A percentile compares a stretch with the other conserved stretches of the same genome.
These are phyloP conservation scores for Zapus hudsonius DNA, from an alignment of 2,113 vertebrate species.

Conservation along the genomic window DNA sequence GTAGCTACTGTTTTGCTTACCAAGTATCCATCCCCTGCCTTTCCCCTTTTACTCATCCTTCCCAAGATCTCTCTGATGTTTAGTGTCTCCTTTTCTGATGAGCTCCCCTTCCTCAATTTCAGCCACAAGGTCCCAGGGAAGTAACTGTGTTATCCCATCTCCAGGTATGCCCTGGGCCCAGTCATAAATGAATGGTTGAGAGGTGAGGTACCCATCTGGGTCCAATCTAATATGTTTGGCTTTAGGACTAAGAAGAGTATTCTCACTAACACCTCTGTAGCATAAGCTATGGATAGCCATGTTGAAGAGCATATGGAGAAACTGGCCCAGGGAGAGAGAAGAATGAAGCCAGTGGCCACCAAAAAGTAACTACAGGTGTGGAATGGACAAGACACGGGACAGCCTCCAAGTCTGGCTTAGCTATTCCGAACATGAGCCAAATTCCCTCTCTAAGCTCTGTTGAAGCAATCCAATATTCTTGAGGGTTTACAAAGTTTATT, in stretches of 20 bases:
- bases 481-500: not conserved
- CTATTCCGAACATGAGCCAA: not conserved
- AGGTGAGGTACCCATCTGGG: too few relatives aligned
- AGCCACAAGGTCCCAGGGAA: not conserved
- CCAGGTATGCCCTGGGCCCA: not conserved
- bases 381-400: fast-evolving
- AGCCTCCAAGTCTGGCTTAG: too few relatives aligned
- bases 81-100: not conserved
- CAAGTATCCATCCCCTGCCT: not conserved
- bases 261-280: not conserved
- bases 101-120: not conserved
- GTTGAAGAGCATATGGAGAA: not conserved
- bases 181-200: not conserved
- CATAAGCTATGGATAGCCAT: not conserved
- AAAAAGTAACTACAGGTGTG: not conserved
- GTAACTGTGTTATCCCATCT: not conserved
- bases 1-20: not conserved
- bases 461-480: not conserved
- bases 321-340: not conserved
- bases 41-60: not conserved
- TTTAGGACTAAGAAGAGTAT: not conserved
- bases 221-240: not conserved
- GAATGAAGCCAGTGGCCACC: not conserved
- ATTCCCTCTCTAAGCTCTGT: not conserved
- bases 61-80: not conserved